Evolutionary conservation across 2,888 invertebrate species (phyloP).

Genomic region (Drosophila cracens): DNA sequence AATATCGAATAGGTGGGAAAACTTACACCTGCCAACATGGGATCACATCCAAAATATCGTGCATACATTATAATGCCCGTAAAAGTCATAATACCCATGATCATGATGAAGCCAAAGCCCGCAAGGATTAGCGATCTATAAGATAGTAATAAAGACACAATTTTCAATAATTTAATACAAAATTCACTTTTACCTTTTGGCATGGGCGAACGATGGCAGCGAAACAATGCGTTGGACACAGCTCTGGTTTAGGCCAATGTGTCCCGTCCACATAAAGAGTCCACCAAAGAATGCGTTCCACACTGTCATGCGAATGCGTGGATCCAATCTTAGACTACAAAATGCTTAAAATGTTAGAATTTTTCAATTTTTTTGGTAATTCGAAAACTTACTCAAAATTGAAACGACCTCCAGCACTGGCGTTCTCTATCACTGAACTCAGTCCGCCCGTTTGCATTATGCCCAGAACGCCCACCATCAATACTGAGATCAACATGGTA

Average conservation of each 20-base stretch:
- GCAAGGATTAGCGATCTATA: slow-evolving; percentile 86
- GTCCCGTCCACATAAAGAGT: slow-evolving; percentile 87
- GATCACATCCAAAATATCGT: slow-evolving; percentile 87
- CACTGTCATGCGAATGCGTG: slow-evolving; percentile 88
- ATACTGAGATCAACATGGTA: slow-evolving; percentile 84
- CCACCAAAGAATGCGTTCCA: slow-evolving; percentile 88
- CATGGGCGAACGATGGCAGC: slow-evolving; percentile 86
- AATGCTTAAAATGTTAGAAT: background rate
- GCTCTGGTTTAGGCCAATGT: slow-evolving; percentile 89
- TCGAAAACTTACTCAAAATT: slow-evolving; percentile 81
- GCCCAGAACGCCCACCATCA: slow-evolving; percentile 84
- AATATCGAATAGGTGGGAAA: background rate
- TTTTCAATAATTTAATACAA: too few species aligned
- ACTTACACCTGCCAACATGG: slow-evolving; percentile 86
- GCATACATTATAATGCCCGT: slow-evolving; percentile 87
- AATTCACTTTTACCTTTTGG: slow-evolving; percentile 85
- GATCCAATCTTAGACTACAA: slow-evolving; percentile 87
- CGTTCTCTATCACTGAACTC: slow-evolving; percentile 80
- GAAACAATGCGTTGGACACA: slow-evolving; percentile 90
- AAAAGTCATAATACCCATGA: slow-evolving; percentile 87
- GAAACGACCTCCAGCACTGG: slow-evolving; percentile 83
- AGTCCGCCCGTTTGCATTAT: slow-evolving; percentile 84
- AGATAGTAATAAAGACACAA: background rate
- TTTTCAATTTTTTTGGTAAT: background rate
- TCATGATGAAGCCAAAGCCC: slow-evolving; percentile 86